Evolutionary conservation across 2,888 invertebrate species (phyloP).

Genomic region (Polydrusus tereticollis): DNA sequence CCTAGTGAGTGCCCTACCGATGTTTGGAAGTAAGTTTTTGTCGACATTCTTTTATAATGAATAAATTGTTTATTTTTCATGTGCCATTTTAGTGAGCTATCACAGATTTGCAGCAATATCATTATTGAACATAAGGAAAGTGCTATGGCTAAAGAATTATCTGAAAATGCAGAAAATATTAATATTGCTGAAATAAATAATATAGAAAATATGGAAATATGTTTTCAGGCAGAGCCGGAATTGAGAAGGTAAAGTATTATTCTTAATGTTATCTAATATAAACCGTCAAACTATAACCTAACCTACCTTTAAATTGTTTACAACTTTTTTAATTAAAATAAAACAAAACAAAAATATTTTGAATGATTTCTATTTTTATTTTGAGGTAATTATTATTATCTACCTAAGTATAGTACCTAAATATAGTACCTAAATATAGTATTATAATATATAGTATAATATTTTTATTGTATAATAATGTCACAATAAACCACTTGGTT

Average conservation of each 20-base stretch:
- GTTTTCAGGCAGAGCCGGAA: neutral
- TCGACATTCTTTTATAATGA: neutral
- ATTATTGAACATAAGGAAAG: neutral
- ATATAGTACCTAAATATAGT: neutral
- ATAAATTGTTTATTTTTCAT: neutral
- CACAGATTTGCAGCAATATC: neutral
- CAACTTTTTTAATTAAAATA: neutral
- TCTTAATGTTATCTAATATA: neutral
- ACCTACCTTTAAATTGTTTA: neutral
- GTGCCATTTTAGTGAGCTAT: neutral
- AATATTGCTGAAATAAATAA: neutral
- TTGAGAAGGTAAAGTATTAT: neutral
- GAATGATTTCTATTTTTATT: neutral
- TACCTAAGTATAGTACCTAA: neutral
- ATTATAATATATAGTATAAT: neutral
- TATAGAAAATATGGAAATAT: neutral
- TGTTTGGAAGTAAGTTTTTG: neutral
- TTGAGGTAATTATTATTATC: neutral
- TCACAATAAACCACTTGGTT: neutral
- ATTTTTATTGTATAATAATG: neutral
- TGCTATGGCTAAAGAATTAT: neutral
- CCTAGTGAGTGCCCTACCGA: neutral
- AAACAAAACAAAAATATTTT: neutral
- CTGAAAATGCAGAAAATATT: neutral
- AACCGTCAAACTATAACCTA: neutral